Evolutionary conservation across 2,113 vertebrate genomes (phyloP), one percentile per base, ranked within the genome.

Genomic region (Noctilio leporinus): DNA sequence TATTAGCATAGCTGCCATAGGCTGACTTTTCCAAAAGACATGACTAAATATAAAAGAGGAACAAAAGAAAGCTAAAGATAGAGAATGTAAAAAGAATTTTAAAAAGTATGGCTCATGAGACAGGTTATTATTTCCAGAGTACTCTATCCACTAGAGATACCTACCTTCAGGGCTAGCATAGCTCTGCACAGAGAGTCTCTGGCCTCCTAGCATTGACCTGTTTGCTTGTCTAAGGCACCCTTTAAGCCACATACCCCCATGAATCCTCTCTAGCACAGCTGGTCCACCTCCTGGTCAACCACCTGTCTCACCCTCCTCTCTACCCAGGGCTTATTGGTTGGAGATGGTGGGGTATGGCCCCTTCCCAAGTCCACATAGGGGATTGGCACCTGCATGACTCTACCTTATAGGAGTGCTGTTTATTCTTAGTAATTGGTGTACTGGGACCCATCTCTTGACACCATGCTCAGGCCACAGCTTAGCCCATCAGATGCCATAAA

Each of bases 31-130:
- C 64, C 45, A 30, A 33, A 91, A 49, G 80, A 53, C 82, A 57
- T 89, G 83, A 84, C 94, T 89, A 53, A 95, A 49, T 78, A 84
- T 86, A 51, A 96, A 95, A 91, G 83, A 57, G 90, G 80, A 84
- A 86, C 80, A 89, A 96, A 89, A 96, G 62, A 72, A 93, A 93
- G 95, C 89, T 96, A 91, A 93, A 93, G 95, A 94, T 88, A 92
- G 89, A 30, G 75, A n/a, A n/a, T 81, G 2, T 72, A 10, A 4
- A 40, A 55, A 90, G 65, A 92, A 59, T n/a, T n/a, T n/a, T 62
- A 64, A 92, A 73, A 55, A 75, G 86, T 38, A 86, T 59, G 90
- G 47, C 76, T 89, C 59, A 53, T 28, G 45, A 86, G 59, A 62
- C n/a, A 92, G 59, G 70, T 47, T 75, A 17, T 94, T 94, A 80